phyloP scores from a whole-genome alignment of 37 sponge, comb jelly and placozoan genomes.

The Axinella damicornis region DNA sequence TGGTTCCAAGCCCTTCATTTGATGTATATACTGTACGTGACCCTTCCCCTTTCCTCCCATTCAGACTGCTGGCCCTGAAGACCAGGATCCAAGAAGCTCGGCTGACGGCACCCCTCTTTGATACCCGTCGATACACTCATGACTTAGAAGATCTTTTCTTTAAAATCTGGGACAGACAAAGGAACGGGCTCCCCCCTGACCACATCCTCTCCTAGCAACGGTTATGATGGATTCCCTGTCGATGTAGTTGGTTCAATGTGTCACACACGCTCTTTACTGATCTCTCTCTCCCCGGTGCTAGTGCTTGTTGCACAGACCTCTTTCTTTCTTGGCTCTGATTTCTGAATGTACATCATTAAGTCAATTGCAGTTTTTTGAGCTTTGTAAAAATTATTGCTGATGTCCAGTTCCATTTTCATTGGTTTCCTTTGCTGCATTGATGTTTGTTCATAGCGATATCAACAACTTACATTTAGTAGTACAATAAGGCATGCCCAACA shows the following conservation, averaged over 20 bases:
- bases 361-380: no score
- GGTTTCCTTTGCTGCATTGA: no score
- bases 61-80: conserved; percentile 76
- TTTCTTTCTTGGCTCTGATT: no score
- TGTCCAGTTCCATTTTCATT: no score
- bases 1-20: no score
- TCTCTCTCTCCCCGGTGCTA: background rate
- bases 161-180: conserved; percentile 82
- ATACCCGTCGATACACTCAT: conserved; percentile 82
- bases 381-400: no score
- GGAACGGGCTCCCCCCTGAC: conserved; percentile 85
- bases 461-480: no score
- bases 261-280: background rate
- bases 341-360: no score
- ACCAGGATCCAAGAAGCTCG: conserved; percentile 81
- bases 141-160: conserved; percentile 81
- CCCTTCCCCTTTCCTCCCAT: background rate
- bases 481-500: no score
- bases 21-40: no score
- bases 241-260: background rate
- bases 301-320: no score
- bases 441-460: no score
- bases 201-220: conserved; percentile 61
- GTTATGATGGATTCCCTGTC: background rate
- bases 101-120: conserved; percentile 90